Evolutionary conservation across 2,888 invertebrate species (phyloP).

Genomic region (Trichogramma evanescens): DNA sequence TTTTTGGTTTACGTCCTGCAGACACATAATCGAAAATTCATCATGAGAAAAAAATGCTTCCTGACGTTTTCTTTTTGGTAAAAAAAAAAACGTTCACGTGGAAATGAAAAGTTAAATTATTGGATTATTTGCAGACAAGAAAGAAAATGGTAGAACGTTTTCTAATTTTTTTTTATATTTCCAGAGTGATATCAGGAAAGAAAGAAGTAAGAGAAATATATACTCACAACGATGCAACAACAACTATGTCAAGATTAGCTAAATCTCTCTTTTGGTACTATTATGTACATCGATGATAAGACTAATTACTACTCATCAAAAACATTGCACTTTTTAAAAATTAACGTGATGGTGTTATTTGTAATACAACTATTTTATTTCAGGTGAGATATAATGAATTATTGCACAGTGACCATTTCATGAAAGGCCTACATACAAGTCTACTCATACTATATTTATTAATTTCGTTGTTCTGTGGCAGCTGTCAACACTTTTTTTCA

Average conservation of each 20-base stretch:
- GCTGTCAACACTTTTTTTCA: too few relatives aligned
- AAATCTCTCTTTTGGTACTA: constrained; percentile 8
- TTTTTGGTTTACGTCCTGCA: too few relatives aligned
- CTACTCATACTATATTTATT: constrained; percentile 11
- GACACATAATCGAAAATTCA: too few relatives aligned
- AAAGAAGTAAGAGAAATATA: background rate
- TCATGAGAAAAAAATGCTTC: too few relatives aligned
- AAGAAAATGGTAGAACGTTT: too few relatives aligned
- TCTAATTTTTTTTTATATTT: too few relatives aligned
- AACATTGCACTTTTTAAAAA: background rate
- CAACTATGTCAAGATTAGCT: constrained; percentile 37
- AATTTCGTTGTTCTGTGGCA: constrained; percentile 45
- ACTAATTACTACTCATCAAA: too few relatives aligned
- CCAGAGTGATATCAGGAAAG: too few relatives aligned
- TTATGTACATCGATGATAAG: background rate
- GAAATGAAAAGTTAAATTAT: too few relatives aligned
- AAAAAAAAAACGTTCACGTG: too few relatives aligned
- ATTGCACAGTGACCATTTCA: constrained; percentile 45
- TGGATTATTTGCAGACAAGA: too few relatives aligned
- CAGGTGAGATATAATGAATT: constrained; percentile 14
- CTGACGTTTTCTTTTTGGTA: too few relatives aligned
- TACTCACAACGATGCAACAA: constrained; percentile 42
- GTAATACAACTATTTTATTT: constrained; percentile 9
- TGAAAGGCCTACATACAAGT: constrained; percentile 34
- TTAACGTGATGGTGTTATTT: background rate